Evolutionary conservation across 2,113 vertebrate species (phyloP).

Genomic region (Oreochromis tanganicae): DNA sequence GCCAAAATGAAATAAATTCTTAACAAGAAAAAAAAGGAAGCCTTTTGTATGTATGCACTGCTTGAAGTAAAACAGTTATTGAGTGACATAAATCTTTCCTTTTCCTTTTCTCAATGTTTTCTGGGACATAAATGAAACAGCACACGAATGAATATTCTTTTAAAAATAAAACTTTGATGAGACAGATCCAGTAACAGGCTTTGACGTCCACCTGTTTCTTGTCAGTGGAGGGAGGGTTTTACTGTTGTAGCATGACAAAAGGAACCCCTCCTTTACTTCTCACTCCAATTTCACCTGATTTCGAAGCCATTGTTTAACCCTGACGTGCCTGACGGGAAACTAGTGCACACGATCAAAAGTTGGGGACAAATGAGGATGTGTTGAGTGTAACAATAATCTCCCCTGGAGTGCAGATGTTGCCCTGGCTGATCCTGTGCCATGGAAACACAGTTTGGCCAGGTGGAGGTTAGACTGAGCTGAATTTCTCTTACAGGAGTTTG

Average conservation of each 20-base stretch:
- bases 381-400: neutral
- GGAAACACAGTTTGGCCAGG: neutral
- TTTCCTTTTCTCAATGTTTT: neutral
- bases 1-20: neutral
- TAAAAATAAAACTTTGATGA: neutral
- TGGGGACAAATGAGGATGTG: slow-evolving; percentile 10
- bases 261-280: neutral
- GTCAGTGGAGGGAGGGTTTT: neutral
- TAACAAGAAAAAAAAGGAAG: neutral
- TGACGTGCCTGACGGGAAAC: neutral
- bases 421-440: neutral
- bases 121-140: neutral
- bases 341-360: neutral
- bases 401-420: slow-evolving; percentile 39
- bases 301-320: neutral
- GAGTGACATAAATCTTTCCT: neutral
- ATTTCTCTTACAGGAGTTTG: slow-evolving; percentile 3
- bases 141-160: neutral
- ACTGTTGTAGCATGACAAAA: neutral
- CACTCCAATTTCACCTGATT: neutral
- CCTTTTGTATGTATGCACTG: neutral
- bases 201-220: neutral
- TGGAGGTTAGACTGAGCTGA: slow-evolving; percentile 11
- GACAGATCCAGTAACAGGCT: neutral
- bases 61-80: neutral